phyloP scores from a whole-genome alignment of 2,797 vertebrate genomes.

The Clarias fuscus region DNA sequence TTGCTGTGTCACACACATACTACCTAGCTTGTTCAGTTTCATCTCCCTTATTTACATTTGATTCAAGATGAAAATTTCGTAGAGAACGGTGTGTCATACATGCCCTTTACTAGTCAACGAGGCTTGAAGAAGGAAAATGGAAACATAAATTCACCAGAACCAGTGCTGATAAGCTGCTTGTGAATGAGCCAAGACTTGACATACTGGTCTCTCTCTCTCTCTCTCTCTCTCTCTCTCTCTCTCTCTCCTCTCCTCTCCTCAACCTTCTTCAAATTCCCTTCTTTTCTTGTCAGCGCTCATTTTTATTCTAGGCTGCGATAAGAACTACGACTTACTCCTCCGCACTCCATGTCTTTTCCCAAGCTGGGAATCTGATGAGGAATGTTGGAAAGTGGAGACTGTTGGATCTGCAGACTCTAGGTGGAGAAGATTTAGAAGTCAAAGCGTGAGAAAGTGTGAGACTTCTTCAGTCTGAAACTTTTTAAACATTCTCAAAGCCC shows the following conservation, averaged over 20 bases:
- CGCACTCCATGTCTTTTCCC: not conserved
- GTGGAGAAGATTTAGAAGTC: not conserved
- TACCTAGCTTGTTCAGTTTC: not conserved
- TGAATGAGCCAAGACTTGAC: conserved; percentile 23
- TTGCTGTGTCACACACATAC: not conserved
- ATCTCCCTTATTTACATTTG: not conserved
- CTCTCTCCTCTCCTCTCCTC: not conserved
- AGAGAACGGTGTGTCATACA: not conserved
- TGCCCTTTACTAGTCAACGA: conserved; percentile 7
- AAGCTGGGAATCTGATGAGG: conserved; percentile 33
- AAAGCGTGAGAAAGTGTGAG: not conserved
- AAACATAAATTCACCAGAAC: conserved; percentile 25
- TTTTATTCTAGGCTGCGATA: conserved; percentile 33
- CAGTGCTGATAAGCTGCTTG: conserved; percentile 40
- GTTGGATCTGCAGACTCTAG: conserved; percentile 7
- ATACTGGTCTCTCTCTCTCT: conserved; percentile 13
- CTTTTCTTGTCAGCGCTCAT: conserved; percentile 26
- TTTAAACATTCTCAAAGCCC: not conserved
- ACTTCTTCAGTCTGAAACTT: not conserved
- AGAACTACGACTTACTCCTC: conserved; percentile 19
- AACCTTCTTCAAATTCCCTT: not conserved
- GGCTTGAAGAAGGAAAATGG: conserved; percentile 5
- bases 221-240: not conserved
- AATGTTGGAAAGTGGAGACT: conserved; percentile 59
- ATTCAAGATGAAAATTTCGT: conserved; percentile 35